These are phyloP conservation scores for Puntigrus tetrazona DNA, from an alignment of 2,113 vertebrate species.

Conservation along the genomic window DNA sequence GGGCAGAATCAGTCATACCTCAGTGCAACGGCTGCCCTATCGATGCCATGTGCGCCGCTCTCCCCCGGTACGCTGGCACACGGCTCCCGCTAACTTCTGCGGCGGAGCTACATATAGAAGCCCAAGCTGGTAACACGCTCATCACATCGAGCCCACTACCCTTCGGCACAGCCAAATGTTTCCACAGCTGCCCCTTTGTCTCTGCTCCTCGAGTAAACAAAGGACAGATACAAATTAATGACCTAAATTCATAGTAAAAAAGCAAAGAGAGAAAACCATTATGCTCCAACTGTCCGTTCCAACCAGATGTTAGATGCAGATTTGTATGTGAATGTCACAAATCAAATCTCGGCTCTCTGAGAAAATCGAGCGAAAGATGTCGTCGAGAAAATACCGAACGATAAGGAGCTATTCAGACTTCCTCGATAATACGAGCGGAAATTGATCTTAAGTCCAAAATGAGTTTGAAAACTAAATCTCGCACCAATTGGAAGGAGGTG, in stretches of 20 bases:
- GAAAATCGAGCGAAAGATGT: background rate
- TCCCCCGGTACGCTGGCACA: slow-evolving; percentile 81
- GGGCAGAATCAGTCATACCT: slow-evolving; percentile 39
- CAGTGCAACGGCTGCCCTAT: slow-evolving; percentile 32
- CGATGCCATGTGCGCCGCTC: slow-evolving; percentile 13
- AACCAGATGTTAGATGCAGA: slow-evolving; percentile 83
- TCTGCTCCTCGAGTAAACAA: slow-evolving; percentile 99
- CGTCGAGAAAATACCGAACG: background rate
- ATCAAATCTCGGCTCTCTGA: background rate
- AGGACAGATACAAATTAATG: slow-evolving; percentile 99
- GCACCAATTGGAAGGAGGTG: slow-evolving; percentile 39
- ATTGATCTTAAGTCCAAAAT: background rate
- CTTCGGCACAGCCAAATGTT: slow-evolving; percentile 99
- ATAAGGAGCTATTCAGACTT: background rate
- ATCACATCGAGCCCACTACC: slow-evolving; percentile 90
- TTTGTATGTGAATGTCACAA: background rate
- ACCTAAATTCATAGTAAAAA: slow-evolving; percentile 92
- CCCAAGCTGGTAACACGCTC: slow-evolving; percentile 89
- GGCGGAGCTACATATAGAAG: slow-evolving; percentile 86
- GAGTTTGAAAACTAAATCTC: slow-evolving; percentile 2
- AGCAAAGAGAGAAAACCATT: slow-evolving; percentile 23
- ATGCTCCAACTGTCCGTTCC: slow-evolving; percentile 80
- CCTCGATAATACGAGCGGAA: background rate
- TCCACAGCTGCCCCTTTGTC: slow-evolving; percentile 99
- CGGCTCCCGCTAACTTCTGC: slow-evolving; percentile 80